A percentile compares a stretch with the other conserved stretches of the same genome.
phyloP scores from a whole-genome alignment of 2,113 vertebrate species.

The Gasterosteus aculeatus region DNA sequence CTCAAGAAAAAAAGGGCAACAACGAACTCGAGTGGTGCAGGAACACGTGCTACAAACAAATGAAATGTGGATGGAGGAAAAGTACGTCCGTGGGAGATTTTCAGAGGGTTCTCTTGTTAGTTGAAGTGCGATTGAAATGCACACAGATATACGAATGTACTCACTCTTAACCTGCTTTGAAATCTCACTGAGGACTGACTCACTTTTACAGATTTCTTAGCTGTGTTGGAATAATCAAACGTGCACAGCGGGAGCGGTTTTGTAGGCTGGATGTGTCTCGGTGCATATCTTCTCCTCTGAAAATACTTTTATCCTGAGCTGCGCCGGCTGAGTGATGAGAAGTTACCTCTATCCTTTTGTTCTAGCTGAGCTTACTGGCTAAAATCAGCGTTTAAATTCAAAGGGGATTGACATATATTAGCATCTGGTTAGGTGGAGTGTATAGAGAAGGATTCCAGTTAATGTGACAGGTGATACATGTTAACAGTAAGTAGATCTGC shows the following conservation, averaged over 20 bases:
- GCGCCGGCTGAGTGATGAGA: conserved; percentile 39
- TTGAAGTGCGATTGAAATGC: conserved; percentile 22
- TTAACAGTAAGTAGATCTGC: background rate
- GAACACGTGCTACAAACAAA: conserved; percentile 40
- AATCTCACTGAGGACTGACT: conserved; percentile 29
- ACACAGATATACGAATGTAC: conserved; percentile 7
- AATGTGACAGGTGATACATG: background rate
- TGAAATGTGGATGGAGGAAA: background rate
- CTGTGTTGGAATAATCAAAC: conserved; percentile 43
- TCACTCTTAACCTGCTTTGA: conserved; percentile 18
- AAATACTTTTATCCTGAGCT: conserved; percentile 49
- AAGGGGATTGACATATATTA: conserved; percentile 64
- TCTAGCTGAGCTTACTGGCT: conserved; percentile 55
- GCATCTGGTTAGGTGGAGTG: conserved; percentile 36
- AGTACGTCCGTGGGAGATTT: background rate
- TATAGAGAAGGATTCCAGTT: conserved; percentile 8
- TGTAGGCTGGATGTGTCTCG: conserved; percentile 31
- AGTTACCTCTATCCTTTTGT: conserved; percentile 61
- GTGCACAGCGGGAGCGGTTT: conserved; percentile 30
- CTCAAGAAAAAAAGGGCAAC: conserved; percentile 41
- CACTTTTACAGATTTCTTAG: conserved; percentile 30
- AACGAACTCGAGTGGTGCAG: conserved; percentile 38
- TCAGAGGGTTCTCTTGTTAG: conserved; percentile 19
- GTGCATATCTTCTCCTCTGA: conserved; percentile 28
- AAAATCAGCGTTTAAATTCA: conserved; percentile 50